Evolutionary conservation across 92 coral and sea anemone genomes (phyloP), one percentile per base, ranked within the genome.

Genomic region (Scolanthus callimorphus): DNA sequence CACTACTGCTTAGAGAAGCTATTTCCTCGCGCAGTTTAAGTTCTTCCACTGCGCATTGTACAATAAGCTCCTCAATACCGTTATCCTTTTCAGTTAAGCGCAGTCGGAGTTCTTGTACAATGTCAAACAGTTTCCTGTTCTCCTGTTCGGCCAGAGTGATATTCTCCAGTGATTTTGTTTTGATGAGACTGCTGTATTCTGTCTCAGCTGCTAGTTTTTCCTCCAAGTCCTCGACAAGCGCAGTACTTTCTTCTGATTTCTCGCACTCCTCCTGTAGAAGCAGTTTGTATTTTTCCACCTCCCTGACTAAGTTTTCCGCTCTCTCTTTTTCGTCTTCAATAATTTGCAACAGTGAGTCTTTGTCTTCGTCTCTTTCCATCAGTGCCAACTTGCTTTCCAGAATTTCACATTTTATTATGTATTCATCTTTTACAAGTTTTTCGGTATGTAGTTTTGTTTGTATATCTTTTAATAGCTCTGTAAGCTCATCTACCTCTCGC

Each of bases 1-100:
- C 65, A 43, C 81, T 85, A 51, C 76, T 74, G 51, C 57, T 77
- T 27, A 86, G 64, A 28, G 56, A 57, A n/a, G 67, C 41, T 0
- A 81, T 59, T n/a, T 86, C 95, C 20, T 73, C 75, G 26, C 75
- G 70, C 28, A 82, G 83, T 38, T 61, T 78, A 28, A 84, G 84
- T 57, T 88, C 96, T 56, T 88, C 96, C 23, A 83, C 60, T n/a
- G 96, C 96, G 30, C 77, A 88, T 29, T 77, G 74, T 25, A 76
- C 78, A n/a, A 88, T 80, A 17, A 83, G 64, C 34, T 88, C 96
- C 48, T 88, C 86, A 31, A 88, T 88, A 1, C 83, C 96, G 50
- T 51, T 72, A 37, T 88, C 96, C 38, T 88, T 88, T 29, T 88
- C 90, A 3, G 70, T 73, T 0, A 83, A 65, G 15, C 69, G 67